These are phyloP conservation scores for Anniella stebbinsi DNA, from an alignment of 2,797 vertebrate species.

Conservation along the genomic window DNA sequence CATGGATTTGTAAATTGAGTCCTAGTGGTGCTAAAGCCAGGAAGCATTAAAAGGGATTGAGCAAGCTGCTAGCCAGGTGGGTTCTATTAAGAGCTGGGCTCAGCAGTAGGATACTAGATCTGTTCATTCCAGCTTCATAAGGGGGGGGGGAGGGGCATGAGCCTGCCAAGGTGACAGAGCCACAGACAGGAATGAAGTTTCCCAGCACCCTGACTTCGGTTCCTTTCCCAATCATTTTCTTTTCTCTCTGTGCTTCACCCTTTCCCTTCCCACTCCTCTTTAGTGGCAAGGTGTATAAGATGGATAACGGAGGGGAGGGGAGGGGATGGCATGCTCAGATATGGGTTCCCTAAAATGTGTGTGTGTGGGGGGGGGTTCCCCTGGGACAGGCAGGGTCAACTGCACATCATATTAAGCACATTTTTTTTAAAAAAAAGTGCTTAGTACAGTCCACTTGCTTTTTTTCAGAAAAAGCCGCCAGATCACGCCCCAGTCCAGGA, in stretches of 20 bases:
- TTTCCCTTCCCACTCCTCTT: slow-evolving; percentile 24
- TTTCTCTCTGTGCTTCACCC: not conserved
- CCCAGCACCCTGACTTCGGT: slow-evolving; percentile 8
- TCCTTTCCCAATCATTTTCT: not conserved
- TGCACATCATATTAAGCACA: not conserved
- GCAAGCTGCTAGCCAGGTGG: slow-evolving; percentile 28
- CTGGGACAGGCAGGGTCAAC: too few species aligned
- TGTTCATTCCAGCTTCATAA: slow-evolving; percentile 51
- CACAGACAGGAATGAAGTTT: slow-evolving; percentile 48
- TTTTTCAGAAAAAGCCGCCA: too few species aligned
- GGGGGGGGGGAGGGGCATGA: not conserved
- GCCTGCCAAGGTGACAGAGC: not conserved
- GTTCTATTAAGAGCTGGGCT: slow-evolving; percentile 6
- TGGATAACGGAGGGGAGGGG: slow-evolving; percentile 58
- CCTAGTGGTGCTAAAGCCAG: not conserved
- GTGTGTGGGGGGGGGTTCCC: too few species aligned
- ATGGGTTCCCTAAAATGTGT: slow-evolving; percentile 29
- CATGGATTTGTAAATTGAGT: slow-evolving; percentile 22
- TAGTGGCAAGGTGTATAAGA: not conserved
- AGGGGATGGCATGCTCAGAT: slow-evolving; percentile 46
- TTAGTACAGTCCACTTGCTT: too few species aligned
- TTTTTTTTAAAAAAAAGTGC: too few species aligned
- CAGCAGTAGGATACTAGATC: slow-evolving; percentile 21
- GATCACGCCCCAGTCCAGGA: too few species aligned
- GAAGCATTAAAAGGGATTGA: not conserved